Conservation (phyloP, 2,797 vertebrate genomes). For the Macrochelys suwanniensis region DNA sequence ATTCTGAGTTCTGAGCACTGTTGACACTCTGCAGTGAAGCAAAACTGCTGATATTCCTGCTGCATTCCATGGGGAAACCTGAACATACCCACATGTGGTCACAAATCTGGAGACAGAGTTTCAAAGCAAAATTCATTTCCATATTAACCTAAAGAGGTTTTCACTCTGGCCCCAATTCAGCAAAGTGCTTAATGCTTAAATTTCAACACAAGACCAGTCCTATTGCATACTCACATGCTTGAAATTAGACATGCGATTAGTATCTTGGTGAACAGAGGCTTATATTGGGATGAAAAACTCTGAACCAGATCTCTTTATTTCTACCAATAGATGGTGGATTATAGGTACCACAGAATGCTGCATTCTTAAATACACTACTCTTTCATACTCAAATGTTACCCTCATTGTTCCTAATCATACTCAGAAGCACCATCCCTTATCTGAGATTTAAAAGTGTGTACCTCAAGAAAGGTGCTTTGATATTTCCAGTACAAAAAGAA, state of each 20-base stretch:
- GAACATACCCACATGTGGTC: slow-evolving; percentile 35
- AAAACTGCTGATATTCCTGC: slow-evolving; percentile 62
- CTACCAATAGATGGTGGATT: not conserved
- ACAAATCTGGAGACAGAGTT: slow-evolving; percentile 44
- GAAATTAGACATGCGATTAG: slow-evolving; percentile 11
- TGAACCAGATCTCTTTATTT: slow-evolving; percentile 39
- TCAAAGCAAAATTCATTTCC: slow-evolving; percentile 49
- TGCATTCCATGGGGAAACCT: slow-evolving; percentile 28
- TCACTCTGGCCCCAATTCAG: not conserved
- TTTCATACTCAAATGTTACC: not conserved
- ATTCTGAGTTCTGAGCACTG: slow-evolving; percentile 59
- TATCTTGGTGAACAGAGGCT: slow-evolving; percentile 24
- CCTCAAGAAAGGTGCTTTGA: not conserved
- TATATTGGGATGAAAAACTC: not conserved
- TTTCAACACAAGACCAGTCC: slow-evolving; percentile 37
- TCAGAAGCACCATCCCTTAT: not conserved
- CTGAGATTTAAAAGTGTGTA: not conserved
- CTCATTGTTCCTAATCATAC: not conserved
- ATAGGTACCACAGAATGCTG: not conserved
- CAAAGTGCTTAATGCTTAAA: slow-evolving; percentile 17
- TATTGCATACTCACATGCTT: not conserved
- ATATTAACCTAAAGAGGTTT: slow-evolving; percentile 41
- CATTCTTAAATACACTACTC: slow-evolving; percentile 36
- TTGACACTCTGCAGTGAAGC: slow-evolving; percentile 64
- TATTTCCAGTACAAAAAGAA: not conserved